phyloP scores from a whole-genome alignment of 2,113 vertebrate species.

The Prietella phreatophila region DNA sequence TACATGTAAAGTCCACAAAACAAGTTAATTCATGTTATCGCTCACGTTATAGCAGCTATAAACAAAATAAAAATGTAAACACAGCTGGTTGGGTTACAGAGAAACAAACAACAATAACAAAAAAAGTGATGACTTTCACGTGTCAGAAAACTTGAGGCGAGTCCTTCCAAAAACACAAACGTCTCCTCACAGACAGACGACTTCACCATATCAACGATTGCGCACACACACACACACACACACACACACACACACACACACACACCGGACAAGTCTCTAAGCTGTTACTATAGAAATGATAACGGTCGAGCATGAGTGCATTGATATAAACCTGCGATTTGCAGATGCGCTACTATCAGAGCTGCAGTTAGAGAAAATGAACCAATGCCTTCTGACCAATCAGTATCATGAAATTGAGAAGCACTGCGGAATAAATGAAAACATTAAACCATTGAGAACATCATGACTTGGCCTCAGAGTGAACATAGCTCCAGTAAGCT shows the following conservation, averaged over 20 bases:
- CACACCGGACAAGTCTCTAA: neutral
- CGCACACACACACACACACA: neutral
- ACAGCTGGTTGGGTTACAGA: no score
- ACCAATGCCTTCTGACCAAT: neutral
- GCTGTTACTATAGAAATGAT: neutral
- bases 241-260: neutral
- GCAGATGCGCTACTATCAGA: neutral
- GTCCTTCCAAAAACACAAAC: no score
- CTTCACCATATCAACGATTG: neutral
- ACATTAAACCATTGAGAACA: neutral
- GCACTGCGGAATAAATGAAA: neutral
- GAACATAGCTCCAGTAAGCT: neutral
- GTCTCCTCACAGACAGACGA: neutral
- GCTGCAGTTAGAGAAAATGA: no score
- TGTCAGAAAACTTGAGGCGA: no score
- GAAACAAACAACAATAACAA: no score
- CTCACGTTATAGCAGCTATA: neutral
- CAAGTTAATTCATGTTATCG: no score
- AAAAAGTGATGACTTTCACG: no score
- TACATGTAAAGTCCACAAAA: no score
- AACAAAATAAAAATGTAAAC: neutral
- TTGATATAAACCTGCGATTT: neutral
- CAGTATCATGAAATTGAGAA: neutral
- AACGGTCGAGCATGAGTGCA: neutral
- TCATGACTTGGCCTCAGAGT: neutral